A percentile compares a stretch with the other conserved stretches of the same genome.
These are phyloP conservation scores for Rhagophthalmus giganteus DNA, from an alignment of 2,888 invertebrate genomes.

Conservation along the genomic window DNA sequence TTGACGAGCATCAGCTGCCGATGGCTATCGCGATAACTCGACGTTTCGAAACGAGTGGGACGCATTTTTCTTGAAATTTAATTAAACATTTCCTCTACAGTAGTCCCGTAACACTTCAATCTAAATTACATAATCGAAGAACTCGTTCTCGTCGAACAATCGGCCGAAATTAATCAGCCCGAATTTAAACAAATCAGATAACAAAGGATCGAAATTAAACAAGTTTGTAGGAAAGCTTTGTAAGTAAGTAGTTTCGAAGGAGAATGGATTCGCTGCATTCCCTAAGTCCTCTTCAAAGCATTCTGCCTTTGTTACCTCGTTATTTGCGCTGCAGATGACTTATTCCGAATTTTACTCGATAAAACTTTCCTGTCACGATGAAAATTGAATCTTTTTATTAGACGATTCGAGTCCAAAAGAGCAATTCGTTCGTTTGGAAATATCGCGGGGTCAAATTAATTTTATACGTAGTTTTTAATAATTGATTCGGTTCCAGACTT, in stretches of 20 bases:
- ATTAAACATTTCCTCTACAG: too few species aligned
- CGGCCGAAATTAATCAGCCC: slow-evolving; percentile 45
- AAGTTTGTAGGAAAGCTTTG: slow-evolving; percentile 36
- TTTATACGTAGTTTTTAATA: too few species aligned
- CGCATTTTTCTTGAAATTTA: too few species aligned
- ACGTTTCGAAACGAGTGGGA: too few species aligned
- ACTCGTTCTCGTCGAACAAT: slow-evolving; percentile 47
- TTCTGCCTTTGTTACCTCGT: slow-evolving; percentile 27
- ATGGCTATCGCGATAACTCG: too few species aligned
- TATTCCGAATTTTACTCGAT: slow-evolving; percentile 10
- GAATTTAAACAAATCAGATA: slow-evolving; percentile 42
- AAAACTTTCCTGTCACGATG: slow-evolving; percentile 12
- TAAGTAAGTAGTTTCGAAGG: slow-evolving; percentile 32
- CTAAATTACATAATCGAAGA: slow-evolving; percentile 47
- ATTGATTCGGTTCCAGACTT: too few species aligned
- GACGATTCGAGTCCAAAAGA: not conserved
- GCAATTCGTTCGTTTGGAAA: slow-evolving; percentile 1
- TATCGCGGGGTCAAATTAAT: not conserved
- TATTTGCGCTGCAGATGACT: slow-evolving; percentile 26
- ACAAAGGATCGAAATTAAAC: slow-evolving; percentile 39
- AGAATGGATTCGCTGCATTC: slow-evolving; percentile 34
- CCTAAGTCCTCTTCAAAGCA: slow-evolving; percentile 26
- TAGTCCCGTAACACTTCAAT: slow-evolving; percentile 16
- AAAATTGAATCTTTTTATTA: slow-evolving; percentile 8
- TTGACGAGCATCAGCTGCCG: too few species aligned